A percentile compares a stretch with the other conserved stretches of the same genome.
Evolutionary conservation across 2,113 vertebrate genomes (phyloP).

Genomic region (Hippolais icterina): DNA sequence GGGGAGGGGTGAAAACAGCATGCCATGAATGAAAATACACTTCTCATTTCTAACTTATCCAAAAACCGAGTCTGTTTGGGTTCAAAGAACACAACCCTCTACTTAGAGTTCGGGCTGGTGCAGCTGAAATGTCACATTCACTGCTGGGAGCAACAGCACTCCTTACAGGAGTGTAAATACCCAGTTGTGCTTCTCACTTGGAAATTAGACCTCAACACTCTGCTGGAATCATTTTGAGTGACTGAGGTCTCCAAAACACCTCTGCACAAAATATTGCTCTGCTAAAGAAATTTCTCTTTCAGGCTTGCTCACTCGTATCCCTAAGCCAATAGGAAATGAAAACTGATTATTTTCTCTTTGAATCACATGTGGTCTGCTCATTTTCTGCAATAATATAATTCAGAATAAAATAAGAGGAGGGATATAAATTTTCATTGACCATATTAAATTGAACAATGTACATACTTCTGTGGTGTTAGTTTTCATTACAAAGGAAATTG

Average conservation of each 20-base stretch:
- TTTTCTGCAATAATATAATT: conserved; percentile 18
- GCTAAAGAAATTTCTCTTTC: background rate
- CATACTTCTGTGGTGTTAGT: background rate
- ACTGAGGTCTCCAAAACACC: background rate
- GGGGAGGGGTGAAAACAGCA: background rate
- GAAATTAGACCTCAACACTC: background rate
- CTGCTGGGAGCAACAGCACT: background rate
- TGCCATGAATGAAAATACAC: background rate
- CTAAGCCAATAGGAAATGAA: background rate
- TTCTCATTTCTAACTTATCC: background rate
- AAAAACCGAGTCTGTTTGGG: background rate
- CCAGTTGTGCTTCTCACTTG: background rate
- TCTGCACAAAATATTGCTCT: background rate
- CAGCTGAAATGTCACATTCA: background rate
- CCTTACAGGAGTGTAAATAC: background rate
- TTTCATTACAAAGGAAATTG: conserved; percentile 34
- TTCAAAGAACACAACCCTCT: background rate
- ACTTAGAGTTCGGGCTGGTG: background rate
- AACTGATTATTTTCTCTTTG: background rate
- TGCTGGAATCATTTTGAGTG: background rate
- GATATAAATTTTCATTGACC: conserved; percentile 4
- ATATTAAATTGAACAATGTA: background rate
- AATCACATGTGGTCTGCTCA: background rate
- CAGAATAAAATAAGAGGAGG: background rate
- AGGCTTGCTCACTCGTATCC: background rate